Conservation (phyloP, 2,113 vertebrate species). For the Spermophilus dauricus region DNA sequence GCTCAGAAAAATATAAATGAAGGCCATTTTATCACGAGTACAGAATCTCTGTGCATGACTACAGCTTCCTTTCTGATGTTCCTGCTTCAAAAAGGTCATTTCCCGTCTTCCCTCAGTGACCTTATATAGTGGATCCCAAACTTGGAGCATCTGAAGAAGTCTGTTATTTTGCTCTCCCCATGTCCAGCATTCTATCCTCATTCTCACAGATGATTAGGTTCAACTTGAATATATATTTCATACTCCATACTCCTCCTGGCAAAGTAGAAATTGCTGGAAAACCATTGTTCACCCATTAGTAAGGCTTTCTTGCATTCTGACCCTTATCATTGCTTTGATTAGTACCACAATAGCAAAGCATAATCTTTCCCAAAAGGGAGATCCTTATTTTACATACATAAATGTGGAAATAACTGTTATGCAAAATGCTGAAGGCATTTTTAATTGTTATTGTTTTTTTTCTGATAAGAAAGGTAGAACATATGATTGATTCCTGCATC, state of each 20-base stretch:
- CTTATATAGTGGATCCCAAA: not conserved
- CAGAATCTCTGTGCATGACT: not conserved
- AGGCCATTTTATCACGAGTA: not conserved
- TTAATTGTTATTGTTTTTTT: conserved; percentile 74
- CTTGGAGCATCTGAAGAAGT: not conserved
- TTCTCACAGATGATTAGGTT: conserved; percentile 22
- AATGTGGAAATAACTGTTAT: conserved; percentile 75
- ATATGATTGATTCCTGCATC: conserved; percentile 65
- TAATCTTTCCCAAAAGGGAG: conserved; percentile 79
- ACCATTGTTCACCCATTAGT: conserved; percentile 50
- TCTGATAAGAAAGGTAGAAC: not conserved
- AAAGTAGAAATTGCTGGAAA: conserved; percentile 28
- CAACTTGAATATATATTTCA: conserved; percentile 35
- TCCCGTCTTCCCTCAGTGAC: not conserved
- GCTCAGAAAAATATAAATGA: not conserved
- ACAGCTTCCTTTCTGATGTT: not conserved
- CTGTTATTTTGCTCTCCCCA: not conserved
- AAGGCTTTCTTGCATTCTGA: conserved; percentile 66
- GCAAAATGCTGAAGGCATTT: conserved; percentile 72
- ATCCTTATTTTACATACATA: conserved; percentile 80
- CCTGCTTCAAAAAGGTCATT: not conserved
- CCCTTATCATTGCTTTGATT: conserved; percentile 74
- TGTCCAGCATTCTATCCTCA: not conserved
- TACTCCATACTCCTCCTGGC: not conserved
- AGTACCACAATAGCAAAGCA: conserved; percentile 57